phyloP scores from a whole-genome alignment of 2,113 vertebrate genomes.

The Peromyscus maniculatus region DNA sequence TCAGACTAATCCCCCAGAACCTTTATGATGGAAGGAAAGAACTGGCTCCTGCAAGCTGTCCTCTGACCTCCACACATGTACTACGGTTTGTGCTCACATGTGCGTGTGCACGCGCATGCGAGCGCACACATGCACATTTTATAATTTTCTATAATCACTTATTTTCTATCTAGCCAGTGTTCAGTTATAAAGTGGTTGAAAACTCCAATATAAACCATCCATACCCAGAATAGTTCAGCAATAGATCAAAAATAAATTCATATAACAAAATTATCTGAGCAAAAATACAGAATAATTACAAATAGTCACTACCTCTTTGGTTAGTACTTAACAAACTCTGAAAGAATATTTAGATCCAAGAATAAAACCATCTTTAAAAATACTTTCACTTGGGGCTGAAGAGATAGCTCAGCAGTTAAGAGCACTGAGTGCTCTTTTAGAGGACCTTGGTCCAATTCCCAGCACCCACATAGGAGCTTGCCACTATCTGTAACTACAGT shows the following conservation, averaged over 20 bases:
- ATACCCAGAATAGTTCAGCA: background rate
- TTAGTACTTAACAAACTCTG: background rate
- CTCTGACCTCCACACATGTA: background rate
- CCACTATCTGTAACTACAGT: background rate
- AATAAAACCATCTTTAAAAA: background rate
- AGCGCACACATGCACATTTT: background rate
- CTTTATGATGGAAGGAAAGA: background rate
- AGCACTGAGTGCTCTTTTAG: background rate
- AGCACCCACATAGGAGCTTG: background rate
- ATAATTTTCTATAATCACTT: background rate
- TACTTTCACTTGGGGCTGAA: background rate
- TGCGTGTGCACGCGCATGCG: no score
- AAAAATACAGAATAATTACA: background rate
- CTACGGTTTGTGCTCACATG: background rate
- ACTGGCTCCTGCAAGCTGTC: background rate
- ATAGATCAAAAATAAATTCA: background rate
- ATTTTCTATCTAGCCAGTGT: background rate
- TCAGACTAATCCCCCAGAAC: background rate
- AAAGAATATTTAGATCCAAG: conserved; percentile 56
- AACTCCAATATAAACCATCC: fast-evolving
- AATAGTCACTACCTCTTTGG: background rate
- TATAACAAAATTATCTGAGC: background rate
- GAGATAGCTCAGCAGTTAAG: background rate
- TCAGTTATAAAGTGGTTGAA: fast-evolving
- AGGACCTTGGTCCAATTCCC: background rate